Evolutionary conservation across 2,888 invertebrate species (phyloP), one percentile per base, ranked within the genome.

Genomic region (Urechis unicinctus): DNA sequence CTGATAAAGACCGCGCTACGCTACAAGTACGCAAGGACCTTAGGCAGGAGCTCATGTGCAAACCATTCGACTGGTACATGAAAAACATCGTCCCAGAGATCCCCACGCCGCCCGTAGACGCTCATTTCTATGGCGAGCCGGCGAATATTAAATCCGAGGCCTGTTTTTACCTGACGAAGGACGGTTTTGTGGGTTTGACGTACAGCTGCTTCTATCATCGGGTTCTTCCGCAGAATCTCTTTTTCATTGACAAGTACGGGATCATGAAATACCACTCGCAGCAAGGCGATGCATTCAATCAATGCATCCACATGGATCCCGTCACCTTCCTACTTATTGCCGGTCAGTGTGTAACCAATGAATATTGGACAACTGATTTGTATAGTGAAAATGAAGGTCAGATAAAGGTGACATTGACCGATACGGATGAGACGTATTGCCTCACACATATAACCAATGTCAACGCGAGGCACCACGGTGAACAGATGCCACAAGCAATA

Each of bases 61-160:
- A 53, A 41, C 36, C 43, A 9, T 61, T 61, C 48, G 48, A 56
- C 24, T 61, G 61, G 61, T 62, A 50, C 53, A 61, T 62, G 62
- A 53, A 59, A 24, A 61, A 29, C 46, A 61, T 62, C 22, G 48
- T 94, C 78, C 96, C 96, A 3, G 96, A 97, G 80, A 58, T 67
- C 6, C 61, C 60, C 21, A 61, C 59, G 3, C 68, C 68, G 17
- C 58, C 65, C 21, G 29, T 47, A 25, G 57, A 63, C 41, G 60
- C 66, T 24, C 44, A 29, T 3, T 68, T 48, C 50, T 63, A 61
- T 54, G 68, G 68, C 4, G 67, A 68, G 47, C 57, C 66, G 21
- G 56, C 60, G 47, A 67, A 65, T 52, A 48, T 60, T 6, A 60
- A 61, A 48, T 58, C 63, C n/a, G 61, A 60, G 46, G 55, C 60